Base-by-base conservation (phyloP, 2,888 invertebrate genomes). In the Apamea monoglypha region DNA sequence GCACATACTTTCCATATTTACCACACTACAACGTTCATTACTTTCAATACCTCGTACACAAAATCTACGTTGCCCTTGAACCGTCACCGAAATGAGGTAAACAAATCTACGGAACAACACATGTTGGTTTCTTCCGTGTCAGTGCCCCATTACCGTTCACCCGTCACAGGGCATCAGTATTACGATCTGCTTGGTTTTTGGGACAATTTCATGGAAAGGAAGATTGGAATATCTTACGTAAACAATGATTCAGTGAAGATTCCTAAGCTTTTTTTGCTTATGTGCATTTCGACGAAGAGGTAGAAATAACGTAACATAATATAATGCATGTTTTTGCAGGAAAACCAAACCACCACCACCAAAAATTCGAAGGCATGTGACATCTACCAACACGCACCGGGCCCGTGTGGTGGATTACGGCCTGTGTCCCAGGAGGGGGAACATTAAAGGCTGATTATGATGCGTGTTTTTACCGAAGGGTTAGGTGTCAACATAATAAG, bases 61-160 rank as follows among this genome's bases (percentile, higher is more conserved):
- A 63, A 36, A 36, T n/a, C 14, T 32, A 32, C 63, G 36, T 59
- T 61, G 29, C 2, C 84, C 74, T 81, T 81, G 77, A 71, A 64
- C 32, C 29, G 14, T 21, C 10, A 66, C 36, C 56, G 47, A 71
- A 83, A 72, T 72, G 66, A 61, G 5, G 67, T 72, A 75, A 82
- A 80, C 80, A 75, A 75, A 84, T 84, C 63, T 63, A 74, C 6
- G 69, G 16, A 61, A 82, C 73, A 56, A 70, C 53, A 74, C 80
- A 84, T 81, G 76, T 77, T 72, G 63, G 68, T 25, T 59, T 61
- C 21, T 84, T 81, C 40, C 84, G 70, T 84, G 81, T 81, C 81
- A 70, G 61, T 47, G n/a, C 32, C 8, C 63, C 85, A 81, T 84
- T 81, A 83, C 63, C 36, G 84, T 72, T 84, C 73, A 59, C 56